Evolutionary conservation across 2,113 vertebrate species (phyloP).

Genomic region (Vombatus ursinus): DNA sequence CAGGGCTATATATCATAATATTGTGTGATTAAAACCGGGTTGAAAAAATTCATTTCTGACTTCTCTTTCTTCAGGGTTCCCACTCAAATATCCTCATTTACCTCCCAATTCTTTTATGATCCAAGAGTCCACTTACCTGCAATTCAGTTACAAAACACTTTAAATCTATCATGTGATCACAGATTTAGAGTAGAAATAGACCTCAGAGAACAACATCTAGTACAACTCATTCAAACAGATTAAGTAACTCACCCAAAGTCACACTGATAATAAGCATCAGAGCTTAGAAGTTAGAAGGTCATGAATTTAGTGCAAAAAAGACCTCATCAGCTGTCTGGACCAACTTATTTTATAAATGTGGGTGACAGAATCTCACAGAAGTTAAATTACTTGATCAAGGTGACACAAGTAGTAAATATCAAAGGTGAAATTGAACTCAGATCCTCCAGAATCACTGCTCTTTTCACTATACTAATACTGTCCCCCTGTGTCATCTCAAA

Average conservation of each 20-base stretch:
- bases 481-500: not conserved
- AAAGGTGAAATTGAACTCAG: not conserved
- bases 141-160: not conserved
- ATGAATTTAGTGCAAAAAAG: not conserved
- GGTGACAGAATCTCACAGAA: not conserved
- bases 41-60: not conserved
- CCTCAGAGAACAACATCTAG: not conserved
- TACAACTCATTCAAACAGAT: not conserved
- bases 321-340: not conserved
- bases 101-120: not conserved
- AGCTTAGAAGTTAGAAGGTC: not conserved
- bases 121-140: not conserved
- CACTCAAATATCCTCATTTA: not conserved
- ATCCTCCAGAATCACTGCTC: not conserved
- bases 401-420: not conserved
- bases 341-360: not conserved
- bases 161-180: not conserved
- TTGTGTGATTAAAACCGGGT: not conserved
- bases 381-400: not conserved
- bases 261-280: not conserved
- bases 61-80: not conserved
- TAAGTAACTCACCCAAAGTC: not conserved
- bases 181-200: not conserved
- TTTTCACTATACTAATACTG: not conserved
- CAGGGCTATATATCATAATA: not conserved